phyloP scores from a whole-genome alignment of 2,888 invertebrate genomes.

The Zaprionus lineosus region DNA sequence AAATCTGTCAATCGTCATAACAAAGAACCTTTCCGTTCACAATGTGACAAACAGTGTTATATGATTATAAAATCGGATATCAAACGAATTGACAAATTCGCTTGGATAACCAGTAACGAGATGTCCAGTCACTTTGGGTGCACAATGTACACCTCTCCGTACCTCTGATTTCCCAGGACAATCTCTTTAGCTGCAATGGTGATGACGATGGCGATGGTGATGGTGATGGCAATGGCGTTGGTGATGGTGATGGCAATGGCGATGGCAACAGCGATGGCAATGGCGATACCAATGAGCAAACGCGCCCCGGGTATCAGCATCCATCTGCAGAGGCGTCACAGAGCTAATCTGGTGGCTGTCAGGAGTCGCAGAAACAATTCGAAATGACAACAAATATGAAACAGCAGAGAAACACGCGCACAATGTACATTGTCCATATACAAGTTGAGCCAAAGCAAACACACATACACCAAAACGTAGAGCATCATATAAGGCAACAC shows the following conservation, averaged over 20 bases:
- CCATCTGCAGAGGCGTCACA: slow-evolving; percentile 56
- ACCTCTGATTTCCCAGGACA: slow-evolving; percentile 61
- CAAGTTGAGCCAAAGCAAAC: slow-evolving; percentile 49
- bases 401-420: slow-evolving; percentile 34
- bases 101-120: slow-evolving; percentile 15
- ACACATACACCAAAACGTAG: slow-evolving; percentile 15
- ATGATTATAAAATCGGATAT: slow-evolving; percentile 9
- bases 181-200: slow-evolving; percentile 37
- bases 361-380: slow-evolving; percentile 73
- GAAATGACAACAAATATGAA: slow-evolving; percentile 74
- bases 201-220: slow-evolving; percentile 10
- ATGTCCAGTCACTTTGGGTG: slow-evolving; percentile 15
- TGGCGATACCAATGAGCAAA: slow-evolving; percentile 18
- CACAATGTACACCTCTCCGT: background rate
- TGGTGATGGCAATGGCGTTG: slow-evolving; percentile 11
- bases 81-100: slow-evolving; percentile 6
- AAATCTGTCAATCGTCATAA: background rate
- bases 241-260: background rate
- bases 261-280: background rate
- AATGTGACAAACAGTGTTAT: background rate
- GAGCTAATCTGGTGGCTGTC: slow-evolving; percentile 71
- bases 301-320: slow-evolving; percentile 7
- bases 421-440: slow-evolving; percentile 33
- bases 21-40: background rate
- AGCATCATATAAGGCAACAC: too few species aligned